These are phyloP conservation scores for Parazoanthus atlanticus DNA, from an alignment of 92 coral and sea anemone genomes.

Conservation along the genomic window DNA sequence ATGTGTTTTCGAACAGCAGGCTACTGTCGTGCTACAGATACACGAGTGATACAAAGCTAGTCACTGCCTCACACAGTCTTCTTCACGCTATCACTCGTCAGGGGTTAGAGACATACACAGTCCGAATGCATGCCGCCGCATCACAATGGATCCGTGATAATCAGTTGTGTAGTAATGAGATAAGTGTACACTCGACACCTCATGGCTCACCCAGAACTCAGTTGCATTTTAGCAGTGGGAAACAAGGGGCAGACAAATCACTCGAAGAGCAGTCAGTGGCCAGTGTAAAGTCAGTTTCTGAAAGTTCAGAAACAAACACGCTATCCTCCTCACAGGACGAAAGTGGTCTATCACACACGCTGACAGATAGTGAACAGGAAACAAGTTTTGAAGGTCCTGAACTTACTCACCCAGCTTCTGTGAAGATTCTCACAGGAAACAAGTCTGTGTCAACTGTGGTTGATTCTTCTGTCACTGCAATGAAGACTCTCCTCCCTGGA, in stretches of 20 bases:
- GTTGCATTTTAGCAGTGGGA: constrained; percentile 5
- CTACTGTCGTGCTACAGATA: constrained; percentile 79
- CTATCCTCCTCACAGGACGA: not conserved
- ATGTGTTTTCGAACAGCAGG: constrained; percentile 67
- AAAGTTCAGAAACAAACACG: not conserved
- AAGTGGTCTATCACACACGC: not conserved
- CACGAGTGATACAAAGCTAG: constrained; percentile 79
- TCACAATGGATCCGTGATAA: constrained; percentile 57
- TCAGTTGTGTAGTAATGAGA: not conserved
- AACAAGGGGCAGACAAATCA: not conserved
- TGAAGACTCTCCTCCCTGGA: not conserved
- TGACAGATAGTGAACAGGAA: constrained; percentile 24
- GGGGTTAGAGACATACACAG: constrained; percentile 89
- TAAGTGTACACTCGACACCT: not conserved
- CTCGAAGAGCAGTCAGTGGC: not conserved
- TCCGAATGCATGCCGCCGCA: constrained; percentile 87
- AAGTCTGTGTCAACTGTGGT: not conserved
- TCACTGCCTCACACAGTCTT: constrained; percentile 68
- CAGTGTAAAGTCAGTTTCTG: not conserved
- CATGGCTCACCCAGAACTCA: constrained; percentile 2
- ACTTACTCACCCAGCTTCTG: not conserved
- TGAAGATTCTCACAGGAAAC: not conserved
- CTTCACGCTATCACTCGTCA: constrained; percentile 89
- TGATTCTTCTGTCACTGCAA: not conserved
- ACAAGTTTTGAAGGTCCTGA: constrained; percentile 9